Evolutionary conservation across 2,888 invertebrate genomes (phyloP).

Genomic region (Malachius bipustulatus): DNA sequence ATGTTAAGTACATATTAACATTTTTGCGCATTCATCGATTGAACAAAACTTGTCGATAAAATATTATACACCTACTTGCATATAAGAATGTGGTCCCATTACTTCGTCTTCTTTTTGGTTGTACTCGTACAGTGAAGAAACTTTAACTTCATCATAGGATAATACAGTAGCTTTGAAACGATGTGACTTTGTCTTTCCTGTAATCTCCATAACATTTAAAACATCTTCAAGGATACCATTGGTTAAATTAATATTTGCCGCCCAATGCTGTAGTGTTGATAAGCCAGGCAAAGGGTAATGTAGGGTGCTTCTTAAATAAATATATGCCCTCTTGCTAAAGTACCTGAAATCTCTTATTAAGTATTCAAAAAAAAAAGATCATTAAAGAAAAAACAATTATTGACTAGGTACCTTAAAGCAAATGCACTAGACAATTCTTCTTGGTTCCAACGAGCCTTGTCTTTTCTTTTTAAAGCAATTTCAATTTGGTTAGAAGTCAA

Average conservation of each 20-base stretch:
- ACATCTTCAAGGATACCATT: slow-evolving; percentile 15
- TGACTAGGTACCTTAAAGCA: slow-evolving; percentile 8
- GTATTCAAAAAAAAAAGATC: no score
- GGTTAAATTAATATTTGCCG: slow-evolving; percentile 11
- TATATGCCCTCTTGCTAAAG: slow-evolving; percentile 11
- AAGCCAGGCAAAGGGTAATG: slow-evolving; percentile 14
- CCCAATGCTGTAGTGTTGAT: slow-evolving; percentile 13
- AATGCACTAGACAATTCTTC: slow-evolving; percentile 10
- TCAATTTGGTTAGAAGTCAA: slow-evolving; percentile 10
- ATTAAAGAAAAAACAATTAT: no score
- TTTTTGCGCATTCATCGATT: no score
- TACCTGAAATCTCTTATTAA: neutral
- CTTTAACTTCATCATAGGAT: slow-evolving; percentile 4
- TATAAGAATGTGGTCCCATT: slow-evolving; percentile 20
- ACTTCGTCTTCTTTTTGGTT: slow-evolving; percentile 20
- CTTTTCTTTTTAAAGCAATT: slow-evolving; percentile 8
- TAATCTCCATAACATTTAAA: slow-evolving; percentile 14
- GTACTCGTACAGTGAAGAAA: slow-evolving; percentile 16
- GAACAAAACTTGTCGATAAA: no score
- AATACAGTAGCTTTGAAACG: neutral
- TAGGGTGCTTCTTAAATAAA: slow-evolving; percentile 9
- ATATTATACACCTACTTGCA: no score
- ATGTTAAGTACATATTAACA: no score
- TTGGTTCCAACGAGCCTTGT: slow-evolving; percentile 4
- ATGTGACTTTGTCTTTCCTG: slow-evolving; percentile 11